Percentiles rank a stretch among this genome's conserved stretches.
phyloP scores from a whole-genome alignment of 2,113 vertebrate species.

The Paracanthobrama guichenoti region DNA sequence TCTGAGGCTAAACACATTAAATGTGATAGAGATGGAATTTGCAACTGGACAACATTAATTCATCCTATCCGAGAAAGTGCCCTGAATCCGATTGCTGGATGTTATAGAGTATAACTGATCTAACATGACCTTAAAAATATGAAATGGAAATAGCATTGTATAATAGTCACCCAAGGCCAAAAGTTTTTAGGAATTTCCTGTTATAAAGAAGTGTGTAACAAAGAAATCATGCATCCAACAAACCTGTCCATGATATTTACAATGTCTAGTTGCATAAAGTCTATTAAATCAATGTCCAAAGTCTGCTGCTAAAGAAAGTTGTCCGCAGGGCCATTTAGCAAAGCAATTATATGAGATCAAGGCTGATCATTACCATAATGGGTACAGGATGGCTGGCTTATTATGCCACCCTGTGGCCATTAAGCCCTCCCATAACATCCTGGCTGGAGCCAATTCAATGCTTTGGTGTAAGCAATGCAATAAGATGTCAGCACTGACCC shows the following conservation, averaged over 20 bases:
- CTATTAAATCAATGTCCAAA: constrained; percentile 31
- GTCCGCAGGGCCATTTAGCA: constrained; percentile 11
- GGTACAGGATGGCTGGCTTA: background rate
- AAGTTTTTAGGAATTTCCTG: background rate
- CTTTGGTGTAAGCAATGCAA: constrained; percentile 19
- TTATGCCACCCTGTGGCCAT: constrained; percentile 2
- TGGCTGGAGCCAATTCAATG: background rate
- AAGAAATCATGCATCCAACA: too few species aligned
- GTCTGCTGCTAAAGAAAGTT: constrained; percentile 1
- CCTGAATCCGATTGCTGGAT: background rate
- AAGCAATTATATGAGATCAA: constrained; percentile 17
- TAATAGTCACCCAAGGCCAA: background rate
- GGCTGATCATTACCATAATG: constrained; percentile 30
- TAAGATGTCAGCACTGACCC: constrained; percentile 24
- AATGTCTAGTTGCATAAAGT: background rate
- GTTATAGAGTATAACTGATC: background rate
- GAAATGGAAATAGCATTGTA: background rate
- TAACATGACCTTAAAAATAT: background rate
- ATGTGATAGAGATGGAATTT: background rate
- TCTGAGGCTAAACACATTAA: background rate
- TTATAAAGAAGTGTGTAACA: background rate
- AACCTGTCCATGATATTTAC: background rate
- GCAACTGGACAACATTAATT: background rate
- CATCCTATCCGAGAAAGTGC: background rate
- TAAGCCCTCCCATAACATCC: background rate